These are phyloP conservation scores for Apistogramma diplotaenia DNA, from an alignment of 2,113 vertebrate genomes.

Conservation along the genomic window DNA sequence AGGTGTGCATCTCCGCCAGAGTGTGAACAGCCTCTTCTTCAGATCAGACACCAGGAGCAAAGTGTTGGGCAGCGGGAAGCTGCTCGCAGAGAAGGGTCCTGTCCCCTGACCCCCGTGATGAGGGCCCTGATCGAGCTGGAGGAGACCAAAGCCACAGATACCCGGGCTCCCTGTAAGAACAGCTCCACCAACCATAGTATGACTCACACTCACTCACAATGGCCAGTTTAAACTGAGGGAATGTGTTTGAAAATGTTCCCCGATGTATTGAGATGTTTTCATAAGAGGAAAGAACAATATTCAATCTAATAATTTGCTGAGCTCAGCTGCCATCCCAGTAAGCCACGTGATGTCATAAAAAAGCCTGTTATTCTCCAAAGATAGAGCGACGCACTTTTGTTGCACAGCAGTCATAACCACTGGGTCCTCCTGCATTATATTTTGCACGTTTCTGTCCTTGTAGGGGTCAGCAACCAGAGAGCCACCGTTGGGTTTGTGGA, in stretches of 20 bases:
- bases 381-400: too few relatives aligned
- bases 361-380: too few relatives aligned
- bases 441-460: background rate
- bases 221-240: background rate
- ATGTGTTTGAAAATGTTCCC: background rate
- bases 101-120: constrained; percentile 82
- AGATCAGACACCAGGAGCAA: constrained; percentile 29
- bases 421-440: background rate
- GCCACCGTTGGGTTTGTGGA: constrained; percentile 82
- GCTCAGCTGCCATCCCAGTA: too few relatives aligned
- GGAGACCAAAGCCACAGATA: constrained; percentile 84
- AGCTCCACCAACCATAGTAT: constrained; percentile 1
- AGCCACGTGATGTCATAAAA: too few relatives aligned
- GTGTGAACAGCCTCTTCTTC: constrained; percentile 47
- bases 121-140: constrained; percentile 89
- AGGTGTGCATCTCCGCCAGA: constrained; percentile 64
- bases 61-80: constrained; percentile 32
- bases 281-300: background rate
- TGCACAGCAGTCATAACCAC: too few relatives aligned
- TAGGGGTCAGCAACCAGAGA: constrained; percentile 77
- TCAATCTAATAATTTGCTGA: too few relatives aligned
- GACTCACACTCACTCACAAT: background rate
- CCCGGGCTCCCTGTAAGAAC: constrained; percentile 77
- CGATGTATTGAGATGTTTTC: background rate
- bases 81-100: constrained; percentile 68